Evolutionary conservation across 1,140 invertebrate genomes (phyloP).

Genomic region (Linepithema humile): DNA sequence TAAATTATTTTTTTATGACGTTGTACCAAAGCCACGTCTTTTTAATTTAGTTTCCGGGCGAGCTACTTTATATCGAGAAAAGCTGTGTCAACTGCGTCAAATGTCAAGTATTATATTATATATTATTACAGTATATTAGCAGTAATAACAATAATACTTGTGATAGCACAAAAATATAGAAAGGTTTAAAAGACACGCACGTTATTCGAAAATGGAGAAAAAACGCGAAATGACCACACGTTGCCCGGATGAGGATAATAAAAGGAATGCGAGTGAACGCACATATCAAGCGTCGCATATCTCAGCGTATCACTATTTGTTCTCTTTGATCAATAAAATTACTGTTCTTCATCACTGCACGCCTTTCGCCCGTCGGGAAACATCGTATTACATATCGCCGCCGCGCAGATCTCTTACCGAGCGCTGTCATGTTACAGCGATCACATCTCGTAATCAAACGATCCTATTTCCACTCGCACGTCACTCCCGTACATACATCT

Average conservation of each 20-base stretch:
- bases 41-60: too few relatives aligned
- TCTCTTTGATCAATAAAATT: not conserved
- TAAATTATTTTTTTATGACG: not conserved
- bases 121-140: too few relatives aligned
- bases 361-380: not conserved
- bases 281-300: not conserved
- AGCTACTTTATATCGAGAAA: too few relatives aligned
- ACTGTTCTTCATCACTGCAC: not conserved
- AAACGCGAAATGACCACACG: too few relatives aligned
- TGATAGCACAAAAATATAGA: too few relatives aligned
- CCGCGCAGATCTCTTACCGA: not conserved
- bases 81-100: too few relatives aligned
- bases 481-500: conserved; percentile 44
- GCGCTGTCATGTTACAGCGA: conserved; percentile 20
- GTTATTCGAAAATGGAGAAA: too few relatives aligned
- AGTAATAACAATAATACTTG: too few relatives aligned
- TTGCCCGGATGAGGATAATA: too few relatives aligned
- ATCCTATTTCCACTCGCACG: conserved; percentile 29
- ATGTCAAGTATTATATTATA: too few relatives aligned
- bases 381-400: not conserved
- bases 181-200: too few relatives aligned
- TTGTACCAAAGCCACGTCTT: not conserved
- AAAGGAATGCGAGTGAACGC: not conserved
- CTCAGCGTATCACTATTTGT: not conserved
- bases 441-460: conserved; percentile 19